Evolutionary conservation across 2,113 vertebrate genomes (phyloP), one percentile per base, ranked within the genome.

Genomic region (Tragulus kanchil): DNA sequence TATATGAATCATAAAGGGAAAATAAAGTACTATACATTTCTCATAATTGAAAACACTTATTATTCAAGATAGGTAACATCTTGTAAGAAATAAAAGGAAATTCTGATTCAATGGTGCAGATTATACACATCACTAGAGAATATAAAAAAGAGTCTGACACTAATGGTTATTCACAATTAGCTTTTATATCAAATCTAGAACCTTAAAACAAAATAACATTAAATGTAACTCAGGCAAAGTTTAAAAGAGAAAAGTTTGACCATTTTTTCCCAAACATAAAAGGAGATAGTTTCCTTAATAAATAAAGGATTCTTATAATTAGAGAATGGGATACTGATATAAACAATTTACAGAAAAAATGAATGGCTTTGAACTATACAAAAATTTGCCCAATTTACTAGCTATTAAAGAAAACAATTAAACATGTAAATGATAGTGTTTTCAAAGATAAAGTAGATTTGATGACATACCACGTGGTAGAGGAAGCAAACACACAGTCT

Each of bases 401-500:
- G 36, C 36, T 81, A 75, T 21, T 84, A 88, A 12, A 6, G 8
- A 88, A 82, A 48, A 3, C 3, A 67, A 61, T 61, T 28, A n/a
- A 85, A 93, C 87, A 25, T 12, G 26, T 48, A 93, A 45, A 31
- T 17, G 0, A 75, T 6, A 65, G 31, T 17, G 1, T 59, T 92
- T 95, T 94, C 26, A 85, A 87, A 87, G 1, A 84, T 31, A 75
- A 73, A 82, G 69, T 15, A 82, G 8, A 56, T 52, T 13, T 45
- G 7, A 61, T 71, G 19, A 48, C 31, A 42, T 12, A 45, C 7
- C 45, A 54, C 0, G 0, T 45, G 1, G 14, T 16, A 2, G 4
- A 52, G 9, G 8, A 50, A 52, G 5, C 42, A 1, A 10, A 86
- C 13, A 8, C 56, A 82, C 6, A 45, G 5, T n/a, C 6, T 82